These are phyloP conservation scores for Lampris incognitus DNA, from an alignment of 2,113 vertebrate species.

Conservation along the genomic window DNA sequence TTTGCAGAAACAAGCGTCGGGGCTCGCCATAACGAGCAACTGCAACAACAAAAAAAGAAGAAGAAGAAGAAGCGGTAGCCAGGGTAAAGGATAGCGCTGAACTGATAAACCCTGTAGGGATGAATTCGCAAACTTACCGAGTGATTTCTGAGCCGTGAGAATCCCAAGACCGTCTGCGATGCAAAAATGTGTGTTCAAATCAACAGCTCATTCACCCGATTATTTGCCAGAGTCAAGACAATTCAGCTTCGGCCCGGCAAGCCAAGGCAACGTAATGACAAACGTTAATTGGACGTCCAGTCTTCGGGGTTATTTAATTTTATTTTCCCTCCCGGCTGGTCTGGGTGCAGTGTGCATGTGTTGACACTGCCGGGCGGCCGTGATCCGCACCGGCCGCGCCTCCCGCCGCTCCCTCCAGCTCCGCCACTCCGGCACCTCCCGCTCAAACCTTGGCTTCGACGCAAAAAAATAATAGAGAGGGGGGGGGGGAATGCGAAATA, in stretches of 20 bases:
- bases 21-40: too few species aligned
- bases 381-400: conserved; percentile 42
- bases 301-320: conserved; percentile 28
- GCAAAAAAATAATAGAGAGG: conserved; percentile 53
- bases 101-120: conserved; percentile 27
- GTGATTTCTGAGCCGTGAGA: conserved; percentile 21
- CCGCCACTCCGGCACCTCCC: conserved; percentile 79
- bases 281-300: conserved; percentile 37
- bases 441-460: conserved; percentile 80
- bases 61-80: background rate
- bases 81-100: conserved; percentile 3
- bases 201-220: background rate
- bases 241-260: conserved; percentile 26
- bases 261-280: conserved; percentile 42
- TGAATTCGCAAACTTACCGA: conserved; percentile 38
- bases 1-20: background rate
- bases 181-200: conserved; percentile 10
- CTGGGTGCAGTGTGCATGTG: conserved; percentile 72
- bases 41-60: too few species aligned
- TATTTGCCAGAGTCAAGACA: conserved; percentile 20
- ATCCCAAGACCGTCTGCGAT: conserved; percentile 14
- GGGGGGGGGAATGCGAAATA: conserved; percentile 35
- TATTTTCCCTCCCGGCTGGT: conserved; percentile 60
- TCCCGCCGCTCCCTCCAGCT: conserved; percentile 47
- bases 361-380: conserved; percentile 67